Evolutionary conservation across 2,113 vertebrate species (phyloP).

Genomic region (Panthera tigris): DNA sequence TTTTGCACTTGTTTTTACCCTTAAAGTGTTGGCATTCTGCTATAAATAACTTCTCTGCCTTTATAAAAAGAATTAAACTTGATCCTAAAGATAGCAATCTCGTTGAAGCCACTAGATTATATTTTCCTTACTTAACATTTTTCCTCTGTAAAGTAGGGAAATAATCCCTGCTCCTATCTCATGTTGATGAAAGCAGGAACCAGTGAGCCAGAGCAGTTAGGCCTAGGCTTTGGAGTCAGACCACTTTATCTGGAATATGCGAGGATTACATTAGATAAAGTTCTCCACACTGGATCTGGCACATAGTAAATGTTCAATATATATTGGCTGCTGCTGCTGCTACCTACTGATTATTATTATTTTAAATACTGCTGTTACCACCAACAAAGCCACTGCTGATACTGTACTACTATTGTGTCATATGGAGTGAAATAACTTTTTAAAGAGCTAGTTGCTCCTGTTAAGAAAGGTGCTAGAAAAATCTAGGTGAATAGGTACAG

Average conservation of each 20-base stretch:
- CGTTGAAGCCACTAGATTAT: not conserved
- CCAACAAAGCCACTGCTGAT: not conserved
- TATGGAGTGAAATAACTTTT: not conserved
- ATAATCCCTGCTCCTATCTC: not conserved
- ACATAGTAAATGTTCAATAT: not conserved
- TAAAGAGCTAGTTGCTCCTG: not conserved
- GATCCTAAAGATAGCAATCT: not conserved
- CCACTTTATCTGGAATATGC: not conserved
- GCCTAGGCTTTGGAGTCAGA: not conserved
- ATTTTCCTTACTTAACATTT: not conserved
- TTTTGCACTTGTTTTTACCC: not conserved
- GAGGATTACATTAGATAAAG: not conserved
- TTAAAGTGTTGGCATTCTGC: conserved; percentile 34
- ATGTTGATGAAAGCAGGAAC: not conserved
- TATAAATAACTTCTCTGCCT: not conserved
- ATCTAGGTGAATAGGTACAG: not conserved
- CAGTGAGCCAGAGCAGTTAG: not conserved
- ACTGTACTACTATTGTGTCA: not conserved
- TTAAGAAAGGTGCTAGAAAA: not conserved
- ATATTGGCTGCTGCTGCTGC: not conserved
- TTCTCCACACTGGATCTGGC: not conserved
- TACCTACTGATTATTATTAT: not conserved
- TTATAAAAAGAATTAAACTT: conserved; percentile 9
- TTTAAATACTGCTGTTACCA: not conserved
- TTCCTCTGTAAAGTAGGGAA: not conserved